Evolutionary conservation across 2,797 vertebrate genomes (phyloP), one percentile per base, ranked within the genome.

Genomic region (Malurus leucopterus): DNA sequence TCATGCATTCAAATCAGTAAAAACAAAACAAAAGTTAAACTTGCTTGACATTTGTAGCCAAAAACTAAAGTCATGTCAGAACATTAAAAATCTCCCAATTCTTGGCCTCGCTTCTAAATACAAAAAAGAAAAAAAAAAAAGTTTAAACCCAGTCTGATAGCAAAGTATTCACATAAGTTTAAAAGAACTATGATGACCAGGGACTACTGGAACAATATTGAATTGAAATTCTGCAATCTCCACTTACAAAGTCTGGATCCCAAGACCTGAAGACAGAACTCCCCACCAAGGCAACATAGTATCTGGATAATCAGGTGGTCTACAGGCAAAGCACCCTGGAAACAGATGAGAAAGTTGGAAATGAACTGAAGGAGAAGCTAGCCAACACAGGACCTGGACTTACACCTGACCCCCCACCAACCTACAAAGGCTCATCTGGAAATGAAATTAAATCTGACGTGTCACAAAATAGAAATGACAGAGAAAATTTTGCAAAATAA

Each of bases 21-120:
- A 93, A 87, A 65, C 75, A 91, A 94, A 94, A 72, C 68, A 84
- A 89, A 93, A 89, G 62, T 29, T 88, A 74, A 88, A 89, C 54
- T 82, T 1, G 0, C 51, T 86, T 87, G 81, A 72, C 55, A 59
- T 69, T 69, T 80, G 71, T 50, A 90, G 75, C 15, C 77, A 73
- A 88, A 88, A 86, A 8, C 14, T 88, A 55, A 64, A 91, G 74
- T 44, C 9, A 24, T 29, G 27, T 80, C 71, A 91, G 80, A 92
- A 86, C 34, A 76, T 26, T 14, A 77, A 92, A 91, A 86, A 55
- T 59, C 49, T 86, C 40, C 16, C 29, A 64, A 40, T 41, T 78
- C 63, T 43, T 44, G 21, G 30, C 21, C 32, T 38, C 3, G 0
- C 43, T 86, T 86, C 54, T 40, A 49, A 74, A 88, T 30, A 57